These are phyloP conservation scores for Drosophila peninsularis DNA, from an alignment of 2,888 invertebrate genomes.

Conservation along the genomic window DNA sequence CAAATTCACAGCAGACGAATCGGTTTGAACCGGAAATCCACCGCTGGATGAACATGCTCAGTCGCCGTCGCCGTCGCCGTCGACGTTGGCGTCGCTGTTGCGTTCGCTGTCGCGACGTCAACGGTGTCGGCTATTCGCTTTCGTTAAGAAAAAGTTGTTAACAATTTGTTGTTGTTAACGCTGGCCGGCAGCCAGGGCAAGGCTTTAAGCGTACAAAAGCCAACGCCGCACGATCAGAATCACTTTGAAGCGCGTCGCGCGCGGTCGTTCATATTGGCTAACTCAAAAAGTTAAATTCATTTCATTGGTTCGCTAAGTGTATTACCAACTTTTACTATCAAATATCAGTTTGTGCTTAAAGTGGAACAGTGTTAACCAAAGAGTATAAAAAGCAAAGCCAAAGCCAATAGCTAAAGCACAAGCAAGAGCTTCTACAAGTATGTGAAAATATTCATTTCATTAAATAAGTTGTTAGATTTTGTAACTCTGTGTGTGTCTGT, in stretches of 20 bases:
- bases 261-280: slow-evolving; percentile 61
- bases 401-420: neutral
- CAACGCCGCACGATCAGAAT: slow-evolving; percentile 79
- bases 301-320: slow-evolving; percentile 15
- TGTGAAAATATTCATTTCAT: slow-evolving; percentile 12
- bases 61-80: slow-evolving; percentile 14
- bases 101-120: neutral
- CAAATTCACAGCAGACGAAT: slow-evolving; percentile 27
- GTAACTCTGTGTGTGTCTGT: neutral
- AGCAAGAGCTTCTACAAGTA: slow-evolving; percentile 30
- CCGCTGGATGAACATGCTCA: slow-evolving; percentile 37
- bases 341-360: slow-evolving; percentile 28
- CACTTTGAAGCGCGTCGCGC: slow-evolving; percentile 81
- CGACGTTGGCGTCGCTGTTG: neutral
- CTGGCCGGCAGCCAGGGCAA: slow-evolving; percentile 54
- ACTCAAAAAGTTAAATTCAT: slow-evolving; percentile 21
- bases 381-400: slow-evolving; percentile 1
- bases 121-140: slow-evolving; percentile 46
- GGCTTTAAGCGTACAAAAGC: slow-evolving; percentile 77
- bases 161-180: slow-evolving; percentile 48
- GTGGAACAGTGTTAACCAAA: slow-evolving; percentile 26
- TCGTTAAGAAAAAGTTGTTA: slow-evolving; percentile 74
- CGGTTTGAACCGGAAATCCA: slow-evolving; percentile 68
- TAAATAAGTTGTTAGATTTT: neutral
- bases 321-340: slow-evolving; percentile 27